Conservation (phyloP, 2,113 vertebrate species). For the Xiphorhynchus elegans region DNA sequence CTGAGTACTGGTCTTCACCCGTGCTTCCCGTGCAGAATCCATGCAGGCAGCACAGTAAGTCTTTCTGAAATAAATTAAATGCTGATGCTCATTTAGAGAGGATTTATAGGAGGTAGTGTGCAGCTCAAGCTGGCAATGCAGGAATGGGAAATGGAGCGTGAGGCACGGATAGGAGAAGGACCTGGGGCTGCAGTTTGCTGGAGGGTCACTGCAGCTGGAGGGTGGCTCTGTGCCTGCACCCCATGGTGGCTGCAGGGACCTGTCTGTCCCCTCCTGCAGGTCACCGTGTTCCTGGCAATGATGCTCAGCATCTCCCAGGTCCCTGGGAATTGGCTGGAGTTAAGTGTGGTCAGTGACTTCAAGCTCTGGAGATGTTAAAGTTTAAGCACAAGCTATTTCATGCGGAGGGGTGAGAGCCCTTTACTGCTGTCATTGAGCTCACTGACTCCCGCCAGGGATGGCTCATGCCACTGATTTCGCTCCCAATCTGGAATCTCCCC, state of each 20-base stretch:
- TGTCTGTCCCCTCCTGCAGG: background rate
- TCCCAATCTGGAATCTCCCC: background rate
- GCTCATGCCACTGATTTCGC: background rate
- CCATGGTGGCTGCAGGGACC: background rate
- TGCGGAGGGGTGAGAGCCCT: background rate
- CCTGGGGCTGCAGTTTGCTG: background rate
- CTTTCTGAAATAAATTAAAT: conserved; percentile 8
- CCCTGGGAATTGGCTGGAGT: background rate
- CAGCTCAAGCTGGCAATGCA: background rate
- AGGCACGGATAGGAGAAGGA: background rate
- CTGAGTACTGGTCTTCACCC: background rate
- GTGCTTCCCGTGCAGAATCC: background rate
- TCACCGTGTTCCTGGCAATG: fast-evolving
- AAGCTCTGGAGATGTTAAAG: background rate
- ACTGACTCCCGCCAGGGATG: background rate
- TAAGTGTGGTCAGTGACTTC: background rate
- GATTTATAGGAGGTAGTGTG: background rate
- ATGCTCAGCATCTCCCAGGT: background rate
- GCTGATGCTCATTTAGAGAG: background rate
- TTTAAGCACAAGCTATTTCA: background rate
- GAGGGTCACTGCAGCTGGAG: background rate
- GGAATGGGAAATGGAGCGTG: background rate
- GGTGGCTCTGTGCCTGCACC: background rate
- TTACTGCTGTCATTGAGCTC: background rate
- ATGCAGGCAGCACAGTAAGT: background rate